Percentiles rank a stretch among this genome's conserved stretches.
Conservation (phyloP, 2,113 vertebrate genomes). For the Cryptoleucopteryx plumbea region DNA sequence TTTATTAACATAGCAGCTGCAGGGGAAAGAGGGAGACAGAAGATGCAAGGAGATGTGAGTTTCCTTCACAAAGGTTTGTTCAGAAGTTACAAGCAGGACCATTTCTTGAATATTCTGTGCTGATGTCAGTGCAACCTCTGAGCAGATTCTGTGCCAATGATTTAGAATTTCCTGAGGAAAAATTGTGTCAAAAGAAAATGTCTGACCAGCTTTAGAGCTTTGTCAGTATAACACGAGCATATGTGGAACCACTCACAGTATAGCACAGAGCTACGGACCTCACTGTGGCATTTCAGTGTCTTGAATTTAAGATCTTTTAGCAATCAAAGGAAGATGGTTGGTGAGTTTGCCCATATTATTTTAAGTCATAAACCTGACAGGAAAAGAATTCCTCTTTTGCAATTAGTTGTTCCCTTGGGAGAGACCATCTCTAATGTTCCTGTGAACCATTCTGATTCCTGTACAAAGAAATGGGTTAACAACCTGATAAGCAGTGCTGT, state of each 20-base stretch:
- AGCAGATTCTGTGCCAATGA: neutral
- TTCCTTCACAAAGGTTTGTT: neutral
- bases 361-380: slow-evolving; percentile 18
- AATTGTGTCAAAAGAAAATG: neutral
- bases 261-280: neutral
- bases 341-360: slow-evolving; percentile 7
- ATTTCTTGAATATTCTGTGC: neutral
- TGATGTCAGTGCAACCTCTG: neutral
- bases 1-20: neutral
- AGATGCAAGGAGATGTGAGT: neutral
- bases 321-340: neutral
- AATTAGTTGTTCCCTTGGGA: neutral
- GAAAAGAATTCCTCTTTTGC: neutral
- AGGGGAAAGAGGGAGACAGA: neutral
- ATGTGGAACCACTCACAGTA: neutral
- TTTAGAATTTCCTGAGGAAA: neutral
- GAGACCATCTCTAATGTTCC: neutral
- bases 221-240: neutral
- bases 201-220: neutral
- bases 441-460: neutral
- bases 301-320: slow-evolving; percentile 1
- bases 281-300: neutral
- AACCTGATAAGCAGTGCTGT: neutral
- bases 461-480: neutral
- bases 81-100: neutral